Base-by-base conservation (phyloP, 2,888 invertebrate genomes). In the Microctonus aethiopoides region DNA sequence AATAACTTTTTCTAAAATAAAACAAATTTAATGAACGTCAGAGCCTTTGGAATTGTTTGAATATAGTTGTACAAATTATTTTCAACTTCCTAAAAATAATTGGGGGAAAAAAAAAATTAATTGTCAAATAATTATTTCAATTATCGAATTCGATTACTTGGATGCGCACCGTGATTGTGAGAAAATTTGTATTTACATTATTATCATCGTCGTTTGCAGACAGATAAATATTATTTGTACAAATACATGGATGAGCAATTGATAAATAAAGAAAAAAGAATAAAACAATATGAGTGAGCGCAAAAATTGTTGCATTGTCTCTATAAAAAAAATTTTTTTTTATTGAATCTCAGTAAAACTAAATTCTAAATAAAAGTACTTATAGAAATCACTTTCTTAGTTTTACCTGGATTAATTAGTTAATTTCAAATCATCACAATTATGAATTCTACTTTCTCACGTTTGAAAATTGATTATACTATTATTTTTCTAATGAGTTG, bases 211-310 rank as follows among this genome's bases (percentile, higher is more conserved):
- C 41, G 26, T 16, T 46, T 26, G 60, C 39, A 39, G 41, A 61
- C 39, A 39, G 24, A 41, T 39, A 64, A 68, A 69, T 74, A 67
- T 46, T 6, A 16, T 73, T 74, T 72, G 72, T 74, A 74, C 74
- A 71, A 74, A 72, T 69, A 39, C 16, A 46, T 6, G 9, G 71
- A 72, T 72, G 74, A 72, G 71, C 72, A 39, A 57, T 29, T 0
- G 34, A 60, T 60, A 60, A 60, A 13, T n/a, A 16, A 34, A 32
- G 9, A n/a, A 13, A 60, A 60, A 13, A 13, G 4, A 41, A 41
- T 22, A 26, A 62, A 46, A 24, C 13, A 51, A 51, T 46, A 32
- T n/a, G 22, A 54, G 57, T 46, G 39, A 16, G 16, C 16, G 46
- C 1, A n/a, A 11, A 26, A 34, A 16, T 39, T 46, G 46, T 51